These are phyloP conservation scores for Agrilus planipennis DNA, from an alignment of 1,140 invertebrate genomes.

Conservation along the genomic window DNA sequence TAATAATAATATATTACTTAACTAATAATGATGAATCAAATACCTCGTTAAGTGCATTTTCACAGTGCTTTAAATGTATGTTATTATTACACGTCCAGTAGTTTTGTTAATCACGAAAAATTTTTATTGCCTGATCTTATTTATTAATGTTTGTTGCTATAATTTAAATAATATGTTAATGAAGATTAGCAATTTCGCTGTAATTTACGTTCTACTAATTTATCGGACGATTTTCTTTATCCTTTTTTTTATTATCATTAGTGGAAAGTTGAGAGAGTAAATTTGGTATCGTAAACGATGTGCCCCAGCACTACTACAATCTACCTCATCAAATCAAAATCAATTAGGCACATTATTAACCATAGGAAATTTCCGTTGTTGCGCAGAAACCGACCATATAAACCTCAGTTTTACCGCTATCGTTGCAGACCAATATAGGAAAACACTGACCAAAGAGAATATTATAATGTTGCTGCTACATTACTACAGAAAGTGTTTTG, in stretches of 20 bases:
- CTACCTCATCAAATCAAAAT: constrained; percentile 34
- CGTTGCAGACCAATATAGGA: too few relatives aligned
- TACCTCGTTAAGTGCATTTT: constrained; percentile 20
- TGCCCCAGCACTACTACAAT: constrained; percentile 28
- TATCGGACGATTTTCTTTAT: too few relatives aligned
- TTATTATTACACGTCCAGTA: constrained; percentile 2
- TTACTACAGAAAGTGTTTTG: too few relatives aligned
- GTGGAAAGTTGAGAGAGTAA: constrained; percentile 29
- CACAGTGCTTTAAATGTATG: constrained; percentile 12
- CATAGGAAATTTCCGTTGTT: constrained; percentile 30
- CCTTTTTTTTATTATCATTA: constrained; percentile 10
- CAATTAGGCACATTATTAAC: constrained; percentile 27
- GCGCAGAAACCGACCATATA: constrained; percentile 26
- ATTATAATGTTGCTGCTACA: too few relatives aligned
- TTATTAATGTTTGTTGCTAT: constrained; percentile 1
- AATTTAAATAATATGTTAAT: background rate
- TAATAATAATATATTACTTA: too few relatives aligned
- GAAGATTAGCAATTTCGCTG: background rate
- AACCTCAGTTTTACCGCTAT: constrained; percentile 19
- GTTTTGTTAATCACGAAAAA: constrained; percentile 1
- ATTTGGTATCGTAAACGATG: constrained; percentile 28
- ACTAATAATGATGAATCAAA: too few relatives aligned
- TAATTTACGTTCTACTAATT: constrained; percentile 8
- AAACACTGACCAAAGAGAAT: too few relatives aligned
- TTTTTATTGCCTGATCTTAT: background rate